Evolutionary conservation across 2,113 vertebrate species (phyloP).

Genomic region (Vulpes ferrilata): DNA sequence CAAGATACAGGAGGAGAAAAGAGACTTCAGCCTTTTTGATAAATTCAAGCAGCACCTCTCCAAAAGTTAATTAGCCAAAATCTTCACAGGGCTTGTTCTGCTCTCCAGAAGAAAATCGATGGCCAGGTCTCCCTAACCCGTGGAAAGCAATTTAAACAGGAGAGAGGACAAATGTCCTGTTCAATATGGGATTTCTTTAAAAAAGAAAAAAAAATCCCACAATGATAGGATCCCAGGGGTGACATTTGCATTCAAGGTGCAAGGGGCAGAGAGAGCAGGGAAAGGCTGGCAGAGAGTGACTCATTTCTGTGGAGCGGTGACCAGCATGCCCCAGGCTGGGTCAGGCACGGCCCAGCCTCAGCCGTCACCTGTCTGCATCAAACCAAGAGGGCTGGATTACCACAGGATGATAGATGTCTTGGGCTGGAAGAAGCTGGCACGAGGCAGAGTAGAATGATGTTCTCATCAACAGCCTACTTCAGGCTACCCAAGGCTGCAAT

Average conservation of each 20-base stretch:
- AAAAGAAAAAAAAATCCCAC: background rate
- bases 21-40: conserved; percentile 51
- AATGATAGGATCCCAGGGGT: conserved; percentile 37
- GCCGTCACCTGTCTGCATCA: conserved; percentile 51
- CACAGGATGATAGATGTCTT: conserved; percentile 52
- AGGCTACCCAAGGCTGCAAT: conserved; percentile 59
- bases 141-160: conserved; percentile 69
- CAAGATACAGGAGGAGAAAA: conserved; percentile 43
- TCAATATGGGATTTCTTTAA: conserved; percentile 49
- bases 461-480: conserved; percentile 71
- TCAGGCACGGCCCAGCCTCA: background rate
- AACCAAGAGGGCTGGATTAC: background rate
- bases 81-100: conserved; percentile 50
- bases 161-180: conserved; percentile 67
- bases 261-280: background rate
- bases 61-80: conserved; percentile 79
- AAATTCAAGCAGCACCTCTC: conserved; percentile 64
- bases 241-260: conserved; percentile 59
- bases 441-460: conserved; percentile 58
- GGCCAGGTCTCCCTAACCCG: conserved; percentile 38
- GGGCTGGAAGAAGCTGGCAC: conserved; percentile 28
- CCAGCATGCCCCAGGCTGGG: background rate
- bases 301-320: conserved; percentile 1
- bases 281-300: conserved; percentile 30
- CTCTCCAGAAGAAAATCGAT: conserved; percentile 70